Evolutionary conservation across 2,888 invertebrate genomes (phyloP), one percentile per base, ranked within the genome.

Genomic region (Idaea biselata): DNA sequence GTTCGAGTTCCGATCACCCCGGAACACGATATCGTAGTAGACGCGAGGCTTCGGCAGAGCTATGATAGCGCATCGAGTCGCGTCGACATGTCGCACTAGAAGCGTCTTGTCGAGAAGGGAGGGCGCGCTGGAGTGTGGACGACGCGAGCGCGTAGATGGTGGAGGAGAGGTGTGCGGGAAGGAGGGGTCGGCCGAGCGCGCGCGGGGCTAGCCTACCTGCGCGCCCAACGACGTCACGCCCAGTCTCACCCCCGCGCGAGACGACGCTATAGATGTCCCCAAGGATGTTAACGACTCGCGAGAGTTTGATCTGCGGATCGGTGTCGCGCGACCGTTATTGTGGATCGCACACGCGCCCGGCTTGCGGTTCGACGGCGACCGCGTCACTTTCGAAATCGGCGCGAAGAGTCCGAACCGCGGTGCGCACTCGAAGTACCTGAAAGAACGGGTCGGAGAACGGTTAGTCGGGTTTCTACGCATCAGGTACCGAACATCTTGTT

Each of bases 401-500:
- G 98, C 98, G 90, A 99, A 99, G 67, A 99, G 93, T 1, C 99
- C 99, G 89, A 96, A 97, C 81, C 97, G 96, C 55, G 97, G 96
- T 69, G 95, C 94, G 87, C 99, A 99, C 72, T 97, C 96, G 91
- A 99, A 99, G 93, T 99, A 99, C 91, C 99, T 97, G 88, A 54
- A 91, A 90, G 61, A 16, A 18, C 18, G 56, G 56, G 18, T 56
- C 56, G 63, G 60, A 44, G 67, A 65, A 63, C 61, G 67, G 32
- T 57, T 61, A 59, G 60, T 11, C 3, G 44, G 11, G 11, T 44
- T 64, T 31, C 65, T 68, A 64, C n/a, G 58, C 16, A 56, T 56
- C 16, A 58, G 55, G 53, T n/a, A n/a, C 55, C 1, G 32, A 58
- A 32, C 8, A 58, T 3, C 17, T 18, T 56, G 11, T 8, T 17